Base-by-base conservation (phyloP, 2,113 vertebrate genomes). In the Acrocephalus kingi region DNA sequence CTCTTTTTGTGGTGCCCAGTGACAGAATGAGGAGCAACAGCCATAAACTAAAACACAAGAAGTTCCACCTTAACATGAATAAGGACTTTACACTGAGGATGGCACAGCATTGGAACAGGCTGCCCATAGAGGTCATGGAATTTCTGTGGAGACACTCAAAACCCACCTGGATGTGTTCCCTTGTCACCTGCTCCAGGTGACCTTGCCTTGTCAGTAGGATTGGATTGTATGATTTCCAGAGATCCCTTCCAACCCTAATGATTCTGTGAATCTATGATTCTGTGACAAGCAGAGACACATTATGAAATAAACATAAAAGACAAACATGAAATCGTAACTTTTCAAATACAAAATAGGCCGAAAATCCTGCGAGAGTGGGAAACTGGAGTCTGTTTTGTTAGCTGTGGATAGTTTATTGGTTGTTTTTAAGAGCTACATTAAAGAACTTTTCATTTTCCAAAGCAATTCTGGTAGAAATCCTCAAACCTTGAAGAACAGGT, bases 51-150 rank as follows among this genome's bases (percentile, higher is more conserved):
- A 68, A 75, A 17, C 20, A 30, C 39, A 75, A 20, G 45, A 45
- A 52, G 9, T 48, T 62, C n/a, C 20, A 75, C 16, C 28, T n/a
- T 28, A 54, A 11, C 19, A n/a, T 15, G 46, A 61, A 3, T 33
- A 75, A 75, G 39, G 43, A 61, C 7, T 8, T 46, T 17, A 30
- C 11, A 24, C 4, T 22, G 28, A 59, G 10, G 6, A 13, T 39
- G 13, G 9, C 11, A 61, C 15, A 61, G 62, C 37, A 59, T 1
- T 68, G 39, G 45, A 68, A n/a, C 6, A 41, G 17, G 13, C 9
- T 61, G 13, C 24, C 39, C 41, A n/a, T 7, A 9, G 16, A 48
- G 2, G 6, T 18, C 0, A 4, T 21, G 39, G 54, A 67, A n/a
- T 68, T 28, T 68, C 15, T 39, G 7, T 61, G 30, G 9, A 54